Percentiles rank a stretch among this genome's conserved stretches.
phyloP scores from a whole-genome alignment of 1,140 invertebrate species.

The Hormaphis cornu region DNA sequence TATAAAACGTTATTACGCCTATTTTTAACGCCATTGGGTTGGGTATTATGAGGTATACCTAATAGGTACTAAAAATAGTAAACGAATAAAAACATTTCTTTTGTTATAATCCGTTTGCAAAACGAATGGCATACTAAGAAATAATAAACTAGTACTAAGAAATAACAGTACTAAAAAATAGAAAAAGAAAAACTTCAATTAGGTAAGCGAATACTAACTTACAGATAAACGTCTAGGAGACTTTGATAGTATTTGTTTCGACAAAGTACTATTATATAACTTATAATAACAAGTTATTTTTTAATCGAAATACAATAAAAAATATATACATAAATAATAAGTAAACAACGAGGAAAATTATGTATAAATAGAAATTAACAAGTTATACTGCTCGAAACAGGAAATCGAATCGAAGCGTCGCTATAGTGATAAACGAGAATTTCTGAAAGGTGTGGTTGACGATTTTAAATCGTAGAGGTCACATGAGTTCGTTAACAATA shows the following conservation, averaged over 20 bases:
- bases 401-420: not conserved
- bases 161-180: not conserved
- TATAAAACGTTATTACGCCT: not conserved
- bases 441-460: not conserved
- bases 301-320: too few relatives aligned
- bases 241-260: too few relatives aligned
- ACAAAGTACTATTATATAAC: too few relatives aligned
- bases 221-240: too few relatives aligned
- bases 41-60: not conserved
- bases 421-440: not conserved
- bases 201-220: not conserved
- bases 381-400: not conserved
- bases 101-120: not conserved
- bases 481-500: not conserved
- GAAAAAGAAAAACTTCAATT: not conserved
- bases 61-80: not conserved
- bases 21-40: not conserved
- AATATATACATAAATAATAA: too few relatives aligned
- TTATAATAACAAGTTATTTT: too few relatives aligned
- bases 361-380: too few relatives aligned
- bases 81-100: not conserved
- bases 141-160: not conserved
- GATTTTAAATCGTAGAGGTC: constrained; percentile 6
- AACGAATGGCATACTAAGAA: not conserved
- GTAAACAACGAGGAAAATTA: too few relatives aligned